Evolutionary conservation across 2,113 vertebrate species (phyloP).

Genomic region (Aplodontia rufa): DNA sequence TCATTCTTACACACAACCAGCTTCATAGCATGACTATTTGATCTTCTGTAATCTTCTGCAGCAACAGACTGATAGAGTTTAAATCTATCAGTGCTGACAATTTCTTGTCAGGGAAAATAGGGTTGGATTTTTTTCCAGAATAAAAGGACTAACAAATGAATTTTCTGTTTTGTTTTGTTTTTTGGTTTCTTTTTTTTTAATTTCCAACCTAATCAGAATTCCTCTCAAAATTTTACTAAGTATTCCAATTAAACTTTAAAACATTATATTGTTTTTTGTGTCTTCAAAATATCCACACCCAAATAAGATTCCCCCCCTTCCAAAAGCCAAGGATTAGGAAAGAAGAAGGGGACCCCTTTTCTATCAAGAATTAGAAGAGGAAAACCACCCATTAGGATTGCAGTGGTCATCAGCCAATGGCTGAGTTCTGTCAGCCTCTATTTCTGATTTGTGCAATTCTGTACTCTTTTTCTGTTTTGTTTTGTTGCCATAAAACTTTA

Average conservation of each 20-base stretch:
- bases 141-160: background rate
- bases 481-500: constrained; percentile 40
- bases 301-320: background rate
- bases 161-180: too few relatives aligned
- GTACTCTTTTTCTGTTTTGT: background rate
- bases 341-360: background rate
- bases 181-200: background rate
- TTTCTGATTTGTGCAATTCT: background rate
- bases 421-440: background rate
- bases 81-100: background rate
- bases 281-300: background rate
- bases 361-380: background rate
- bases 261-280: constrained; percentile 40
- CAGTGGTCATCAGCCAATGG: background rate
- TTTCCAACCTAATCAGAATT: constrained; percentile 5
- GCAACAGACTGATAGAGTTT: background rate
- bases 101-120: background rate
- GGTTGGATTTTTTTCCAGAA: constrained; percentile 21
- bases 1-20: background rate
- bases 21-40: background rate
- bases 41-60: background rate
- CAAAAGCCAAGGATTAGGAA: background rate
- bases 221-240: constrained; percentile 31
- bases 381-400: constrained; percentile 27
- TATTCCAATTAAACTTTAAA: constrained; percentile 19